A percentile compares a stretch with the other conserved stretches of the same genome.
These are phyloP conservation scores for Gryon sp. DNA, from an alignment of 1,140 invertebrate genomes.

Conservation along the genomic window DNA sequence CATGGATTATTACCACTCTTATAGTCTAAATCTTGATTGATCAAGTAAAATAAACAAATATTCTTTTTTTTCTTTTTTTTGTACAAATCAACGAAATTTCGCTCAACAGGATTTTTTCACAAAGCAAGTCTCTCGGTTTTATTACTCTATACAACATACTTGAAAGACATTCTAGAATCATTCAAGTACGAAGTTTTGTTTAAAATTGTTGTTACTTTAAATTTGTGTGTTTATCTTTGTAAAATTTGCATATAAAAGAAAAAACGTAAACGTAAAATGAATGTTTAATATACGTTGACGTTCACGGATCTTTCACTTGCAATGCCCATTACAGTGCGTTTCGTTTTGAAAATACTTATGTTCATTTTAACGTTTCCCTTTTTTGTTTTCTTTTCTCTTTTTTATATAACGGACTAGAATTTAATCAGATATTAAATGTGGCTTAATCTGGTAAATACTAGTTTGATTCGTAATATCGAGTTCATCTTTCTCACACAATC, in stretches of 20 bases:
- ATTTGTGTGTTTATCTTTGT: too few species aligned
- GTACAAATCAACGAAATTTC: slow-evolving; percentile 20
- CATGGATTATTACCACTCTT: slow-evolving; percentile 22
- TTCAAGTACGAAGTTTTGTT: slow-evolving; percentile 66
- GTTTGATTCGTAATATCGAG: slow-evolving; percentile 77
- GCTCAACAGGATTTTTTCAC: slow-evolving; percentile 64
- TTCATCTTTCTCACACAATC: slow-evolving; percentile 55
- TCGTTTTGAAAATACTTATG: slow-evolving; percentile 63
- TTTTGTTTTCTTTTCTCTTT: slow-evolving; percentile 48
- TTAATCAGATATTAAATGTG: slow-evolving; percentile 77
- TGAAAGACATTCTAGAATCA: slow-evolving; percentile 58
- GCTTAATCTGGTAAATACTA: slow-evolving; percentile 78
- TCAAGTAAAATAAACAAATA: slow-evolving; percentile 7
- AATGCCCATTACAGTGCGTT: slow-evolving; percentile 73
- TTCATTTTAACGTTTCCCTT: slow-evolving; percentile 29
- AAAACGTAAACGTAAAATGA: slow-evolving; percentile 64
- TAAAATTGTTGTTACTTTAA: too few species aligned
- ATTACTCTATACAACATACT: slow-evolving; percentile 5
- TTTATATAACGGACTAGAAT: slow-evolving; percentile 77
- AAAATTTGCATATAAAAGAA: slow-evolving; percentile 42
- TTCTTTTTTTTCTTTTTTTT: too few species aligned
- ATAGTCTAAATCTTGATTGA: not conserved
- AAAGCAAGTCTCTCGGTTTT: slow-evolving; percentile 20
- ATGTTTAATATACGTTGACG: slow-evolving; percentile 64
- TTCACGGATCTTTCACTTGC: slow-evolving; percentile 73